Evolutionary conservation across 2,113 vertebrate species (phyloP), one percentile per base, ranked within the genome.

Genomic region (Tychaedon coryphoeus): DNA sequence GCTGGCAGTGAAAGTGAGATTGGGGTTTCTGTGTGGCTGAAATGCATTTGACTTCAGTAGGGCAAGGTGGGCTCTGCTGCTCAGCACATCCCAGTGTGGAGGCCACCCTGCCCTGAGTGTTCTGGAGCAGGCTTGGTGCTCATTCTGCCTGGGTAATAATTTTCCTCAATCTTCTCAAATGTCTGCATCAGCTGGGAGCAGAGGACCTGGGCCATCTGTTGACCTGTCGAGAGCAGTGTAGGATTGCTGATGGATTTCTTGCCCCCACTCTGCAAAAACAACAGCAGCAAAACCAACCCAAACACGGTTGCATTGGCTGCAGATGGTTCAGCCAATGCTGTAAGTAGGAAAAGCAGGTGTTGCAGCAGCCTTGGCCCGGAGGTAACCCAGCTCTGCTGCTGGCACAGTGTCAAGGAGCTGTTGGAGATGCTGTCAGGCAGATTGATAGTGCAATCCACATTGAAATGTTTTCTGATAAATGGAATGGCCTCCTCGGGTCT

Each of bases 401-500:
- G 96, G 96, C 96, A 93, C 36, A 1, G 1, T 61, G 82, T 97
- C 96, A 96, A 50, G 64, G 89, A 96, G 92, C 97, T 74, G 88
- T 91, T 93, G 93, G 97, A 91, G 94, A 19, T 86, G 58, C 95
- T 94, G 86, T 97, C 97, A 96, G 85, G 93, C 93, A 96, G 96
- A 97, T 97, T 94, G 96, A 94, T 94, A 3, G 91, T 8, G 20
- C 23, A 11, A 76, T 95, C 94, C 81, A 29, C 16, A 23, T 75
- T 92, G 95, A 94, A 92, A 67, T 79, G 77, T 78, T 96, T 79
- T n/a, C 96, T 98, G 97, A 97, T 97, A 97, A 96, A 98, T 97
- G 96, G 90, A 74, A 73, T 89, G n/a, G 95, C 91, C 95, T 80
- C 36, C 36, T 93, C 77, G 20, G 67, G 96, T 93, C 95, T 96